phyloP scores from a whole-genome alignment of 2,888 invertebrate species.

The Lysandra bellargus region DNA sequence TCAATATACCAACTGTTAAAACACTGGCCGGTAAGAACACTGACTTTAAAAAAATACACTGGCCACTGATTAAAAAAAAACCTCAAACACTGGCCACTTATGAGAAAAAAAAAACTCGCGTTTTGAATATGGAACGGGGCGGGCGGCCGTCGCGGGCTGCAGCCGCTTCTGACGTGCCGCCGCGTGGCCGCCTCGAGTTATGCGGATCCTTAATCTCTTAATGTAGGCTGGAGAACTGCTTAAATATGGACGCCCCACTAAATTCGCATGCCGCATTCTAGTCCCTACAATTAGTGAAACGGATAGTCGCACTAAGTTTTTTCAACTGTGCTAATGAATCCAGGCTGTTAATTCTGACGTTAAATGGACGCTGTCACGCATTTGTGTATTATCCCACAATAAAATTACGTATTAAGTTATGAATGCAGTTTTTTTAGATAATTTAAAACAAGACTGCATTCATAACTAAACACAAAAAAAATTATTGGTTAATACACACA shows the following conservation, averaged over 20 bases:
- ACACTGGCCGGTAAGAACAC: conserved; percentile 30
- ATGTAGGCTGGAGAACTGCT: conserved; percentile 12
- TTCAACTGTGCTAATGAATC: not conserved
- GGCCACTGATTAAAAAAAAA: not conserved
- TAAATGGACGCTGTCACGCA: too few species aligned
- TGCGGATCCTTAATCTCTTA: conserved; percentile 20
- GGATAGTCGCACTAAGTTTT: not conserved
- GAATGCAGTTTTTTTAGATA: too few species aligned
- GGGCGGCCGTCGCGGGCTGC: conserved; percentile 57
- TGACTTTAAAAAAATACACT: conserved; percentile 25
- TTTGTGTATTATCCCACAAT: too few species aligned
- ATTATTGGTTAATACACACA: too few species aligned
- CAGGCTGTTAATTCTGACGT: not conserved
- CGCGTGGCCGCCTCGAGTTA: conserved; percentile 41
- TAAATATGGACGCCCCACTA: conserved; percentile 22
- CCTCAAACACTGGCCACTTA: not conserved
- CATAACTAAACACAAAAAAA: too few species aligned
- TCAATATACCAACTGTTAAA: not conserved
- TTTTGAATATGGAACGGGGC: conserved; percentile 41
- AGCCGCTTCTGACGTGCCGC: conserved; percentile 64
- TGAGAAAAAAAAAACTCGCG: conserved; percentile 20
- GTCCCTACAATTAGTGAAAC: not conserved
- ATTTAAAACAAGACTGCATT: too few species aligned
- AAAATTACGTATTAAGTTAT: too few species aligned
- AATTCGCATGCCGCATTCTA: conserved; percentile 8